Evolutionary conservation across 2,888 invertebrate genomes (phyloP).

Genomic region (Nymphalis c-album): DNA sequence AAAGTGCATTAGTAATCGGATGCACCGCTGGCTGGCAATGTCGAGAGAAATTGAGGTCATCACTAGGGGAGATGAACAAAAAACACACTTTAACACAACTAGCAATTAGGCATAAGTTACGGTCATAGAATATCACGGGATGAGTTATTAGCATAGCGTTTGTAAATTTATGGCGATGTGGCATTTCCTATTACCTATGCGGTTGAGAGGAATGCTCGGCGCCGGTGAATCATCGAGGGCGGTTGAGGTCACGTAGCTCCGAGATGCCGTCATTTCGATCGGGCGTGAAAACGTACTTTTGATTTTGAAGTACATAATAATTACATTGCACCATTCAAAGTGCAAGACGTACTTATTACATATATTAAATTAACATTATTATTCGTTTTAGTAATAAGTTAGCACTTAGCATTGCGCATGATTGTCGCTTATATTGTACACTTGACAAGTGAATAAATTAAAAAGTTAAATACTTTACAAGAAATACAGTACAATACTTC

Average conservation of each 20-base stretch:
- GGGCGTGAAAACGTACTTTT: constrained; percentile 14
- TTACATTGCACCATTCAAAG: constrained; percentile 1
- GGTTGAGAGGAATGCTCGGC: constrained; percentile 45
- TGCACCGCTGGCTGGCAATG: constrained; percentile 36
- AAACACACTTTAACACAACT: neutral
- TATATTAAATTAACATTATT: neutral
- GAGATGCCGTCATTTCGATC: constrained; percentile 59
- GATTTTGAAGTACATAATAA: constrained; percentile 6
- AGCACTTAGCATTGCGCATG: no score
- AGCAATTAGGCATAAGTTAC: constrained; percentile 15
- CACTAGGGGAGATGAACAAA: constrained; percentile 20
- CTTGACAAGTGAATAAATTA: no score
- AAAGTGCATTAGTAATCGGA: constrained; percentile 34
- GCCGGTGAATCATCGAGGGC: constrained; percentile 65
- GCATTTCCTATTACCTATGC: constrained; percentile 75
- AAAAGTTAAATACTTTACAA: no score
- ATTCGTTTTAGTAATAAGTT: neutral
- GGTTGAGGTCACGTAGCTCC: constrained; percentile 62
- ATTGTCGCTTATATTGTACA: no score
- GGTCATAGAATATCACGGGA: constrained; percentile 40
- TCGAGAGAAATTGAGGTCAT: constrained; percentile 35
- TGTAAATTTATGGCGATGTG: constrained; percentile 62
- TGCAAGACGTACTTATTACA: neutral
- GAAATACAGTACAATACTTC: no score
- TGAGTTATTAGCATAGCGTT: constrained; percentile 55